These are phyloP conservation scores for Urocolius indicus DNA, from an alignment of 2,113 vertebrate species.

Conservation along the genomic window DNA sequence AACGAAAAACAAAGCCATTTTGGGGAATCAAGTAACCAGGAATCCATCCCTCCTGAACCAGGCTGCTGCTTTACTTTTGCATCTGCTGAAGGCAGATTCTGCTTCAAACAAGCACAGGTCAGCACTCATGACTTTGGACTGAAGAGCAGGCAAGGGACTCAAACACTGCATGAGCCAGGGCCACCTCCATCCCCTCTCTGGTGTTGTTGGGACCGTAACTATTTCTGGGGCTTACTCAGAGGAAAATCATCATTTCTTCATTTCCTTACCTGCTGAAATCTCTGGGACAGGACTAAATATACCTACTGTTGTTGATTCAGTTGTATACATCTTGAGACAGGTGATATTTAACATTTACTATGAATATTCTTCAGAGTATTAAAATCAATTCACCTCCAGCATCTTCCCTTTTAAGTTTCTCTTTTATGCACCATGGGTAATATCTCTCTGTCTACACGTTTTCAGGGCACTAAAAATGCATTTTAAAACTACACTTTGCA, in stretches of 20 bases:
- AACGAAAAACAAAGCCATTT: background rate
- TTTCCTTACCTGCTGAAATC: background rate
- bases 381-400: background rate
- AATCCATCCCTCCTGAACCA: background rate
- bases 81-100: background rate
- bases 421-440: background rate
- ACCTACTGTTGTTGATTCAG: too few relatives aligned
- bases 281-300: background rate
- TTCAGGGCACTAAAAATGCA: background rate
- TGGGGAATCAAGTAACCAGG: background rate
- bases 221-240: background rate
- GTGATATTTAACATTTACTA: background rate
- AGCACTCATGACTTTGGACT: background rate
- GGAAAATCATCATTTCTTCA: background rate
- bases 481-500: background rate
- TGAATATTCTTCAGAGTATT: background rate
- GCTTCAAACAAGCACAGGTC: background rate
- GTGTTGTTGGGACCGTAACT: fast-evolving
- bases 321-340: background rate
- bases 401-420: background rate
- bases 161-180: background rate
- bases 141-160: background rate
- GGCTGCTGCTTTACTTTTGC: background rate
- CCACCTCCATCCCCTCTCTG: too few relatives aligned
- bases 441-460: background rate